A percentile compares a stretch with the other conserved stretches of the same genome.
Conservation (phyloP, 2,888 invertebrate genomes). For the Chalcis sispes region DNA sequence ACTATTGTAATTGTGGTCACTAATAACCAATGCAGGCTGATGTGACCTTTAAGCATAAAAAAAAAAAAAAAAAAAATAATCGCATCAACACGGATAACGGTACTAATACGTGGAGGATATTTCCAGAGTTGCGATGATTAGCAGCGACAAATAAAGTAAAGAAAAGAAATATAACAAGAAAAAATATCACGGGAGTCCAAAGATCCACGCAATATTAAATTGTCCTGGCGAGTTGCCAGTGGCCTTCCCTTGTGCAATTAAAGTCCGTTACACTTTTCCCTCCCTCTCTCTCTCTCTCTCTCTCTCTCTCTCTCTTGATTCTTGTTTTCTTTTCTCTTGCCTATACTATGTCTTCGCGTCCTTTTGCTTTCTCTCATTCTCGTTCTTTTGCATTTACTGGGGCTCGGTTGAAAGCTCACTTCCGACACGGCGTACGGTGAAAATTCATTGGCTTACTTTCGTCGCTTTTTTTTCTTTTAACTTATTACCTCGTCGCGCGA, state of each 20-base stretch:
- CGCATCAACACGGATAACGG: not conserved
- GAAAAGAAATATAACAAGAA: too few species aligned
- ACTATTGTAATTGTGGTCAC: too few species aligned
- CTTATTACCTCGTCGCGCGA: constrained; percentile 14
- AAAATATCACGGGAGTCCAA: not conserved
- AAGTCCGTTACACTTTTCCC: constrained; percentile 46
- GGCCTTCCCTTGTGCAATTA: constrained; percentile 37
- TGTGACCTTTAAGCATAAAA: too few species aligned
- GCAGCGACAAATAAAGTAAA: too few species aligned
- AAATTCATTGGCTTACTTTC: constrained; percentile 30
- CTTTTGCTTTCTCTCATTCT: constrained; percentile 18
- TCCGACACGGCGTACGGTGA: constrained; percentile 12
- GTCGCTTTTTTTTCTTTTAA: constrained; percentile 3
- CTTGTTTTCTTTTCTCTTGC: constrained; percentile 20
- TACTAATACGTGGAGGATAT: not conserved
- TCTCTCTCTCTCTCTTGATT: constrained; percentile 15
- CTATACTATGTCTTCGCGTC: not conserved
- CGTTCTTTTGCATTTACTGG: constrained; percentile 28
- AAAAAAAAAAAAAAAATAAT: too few species aligned
- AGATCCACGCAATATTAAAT: constrained; percentile 46
- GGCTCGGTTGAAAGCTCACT: constrained; percentile 31
- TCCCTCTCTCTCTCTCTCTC: constrained; percentile 18
- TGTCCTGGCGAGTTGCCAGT: constrained; percentile 50
- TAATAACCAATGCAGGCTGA: too few species aligned
- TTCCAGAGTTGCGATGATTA: not conserved